These are phyloP conservation scores for Adelosebastes latens DNA, from an alignment of 2,797 vertebrate genomes.

Conservation along the genomic window DNA sequence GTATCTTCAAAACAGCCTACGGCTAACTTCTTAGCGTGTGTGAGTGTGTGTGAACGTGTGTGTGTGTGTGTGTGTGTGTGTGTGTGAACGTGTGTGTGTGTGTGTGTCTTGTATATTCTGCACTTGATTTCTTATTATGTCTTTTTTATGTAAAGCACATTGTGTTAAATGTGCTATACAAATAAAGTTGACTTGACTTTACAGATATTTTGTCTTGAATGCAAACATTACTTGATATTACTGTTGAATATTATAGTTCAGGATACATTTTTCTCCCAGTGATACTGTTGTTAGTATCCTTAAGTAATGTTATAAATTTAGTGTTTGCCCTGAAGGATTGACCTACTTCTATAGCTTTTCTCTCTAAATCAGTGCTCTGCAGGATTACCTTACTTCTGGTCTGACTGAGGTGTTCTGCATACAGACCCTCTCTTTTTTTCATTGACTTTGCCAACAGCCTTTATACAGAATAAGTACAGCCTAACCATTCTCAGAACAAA, in stretches of 20 bases:
- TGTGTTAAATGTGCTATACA: neutral
- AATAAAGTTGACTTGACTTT: neutral
- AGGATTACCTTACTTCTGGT: conserved; percentile 11
- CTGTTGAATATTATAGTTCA: neutral
- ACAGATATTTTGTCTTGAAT: neutral
- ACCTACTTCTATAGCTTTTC: conserved; percentile 15
- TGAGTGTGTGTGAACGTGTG: neutral
- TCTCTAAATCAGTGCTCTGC: neutral
- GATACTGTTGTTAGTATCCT: neutral
- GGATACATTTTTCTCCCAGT: neutral
- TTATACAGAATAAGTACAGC: neutral
- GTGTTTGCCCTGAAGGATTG: neutral
- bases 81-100: too few species aligned
- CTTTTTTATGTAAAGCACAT: neutral
- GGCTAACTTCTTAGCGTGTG: neutral
- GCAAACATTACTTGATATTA: neutral
- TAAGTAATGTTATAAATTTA: neutral
- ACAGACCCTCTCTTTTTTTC: neutral
- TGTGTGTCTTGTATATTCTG: too few species aligned
- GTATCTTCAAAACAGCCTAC: too few species aligned
- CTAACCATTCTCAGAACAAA: neutral
- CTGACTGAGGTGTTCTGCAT: neutral
- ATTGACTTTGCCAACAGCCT: neutral
- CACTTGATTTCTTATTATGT: neutral
- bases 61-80: too few species aligned